Percentiles rank a stretch among this genome's conserved stretches.
Evolutionary conservation across 1,140 invertebrate genomes (phyloP).

Genomic region (Rhagoletis zephyria): DNA sequence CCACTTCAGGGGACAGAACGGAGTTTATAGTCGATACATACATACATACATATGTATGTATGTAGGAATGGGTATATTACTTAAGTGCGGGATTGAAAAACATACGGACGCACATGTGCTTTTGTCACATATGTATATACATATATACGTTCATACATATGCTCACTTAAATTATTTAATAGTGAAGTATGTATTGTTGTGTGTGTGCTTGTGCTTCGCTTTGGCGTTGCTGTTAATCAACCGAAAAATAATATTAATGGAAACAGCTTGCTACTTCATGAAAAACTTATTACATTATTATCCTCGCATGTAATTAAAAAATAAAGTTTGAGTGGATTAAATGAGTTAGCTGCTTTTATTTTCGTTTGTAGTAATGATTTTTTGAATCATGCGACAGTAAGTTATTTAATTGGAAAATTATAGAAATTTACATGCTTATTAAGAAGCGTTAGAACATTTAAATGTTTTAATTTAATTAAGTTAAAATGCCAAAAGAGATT

Average conservation of each 20-base stretch:
- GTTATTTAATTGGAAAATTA: no score
- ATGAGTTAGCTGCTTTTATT: not conserved
- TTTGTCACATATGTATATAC: not conserved
- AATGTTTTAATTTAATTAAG: no score
- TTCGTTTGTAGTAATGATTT: no score
- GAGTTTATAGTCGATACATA: not conserved
- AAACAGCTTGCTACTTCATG: slow-evolving; percentile 5
- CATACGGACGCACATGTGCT: not conserved
- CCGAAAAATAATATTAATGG: slow-evolving; percentile 40
- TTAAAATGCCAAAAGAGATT: no score
- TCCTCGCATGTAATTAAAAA: slow-evolving; percentile 32
- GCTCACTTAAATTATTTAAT: not conserved
- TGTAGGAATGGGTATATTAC: not conserved
- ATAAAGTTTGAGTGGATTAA: not conserved
- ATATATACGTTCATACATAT: not conserved
- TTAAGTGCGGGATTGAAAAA: no score
- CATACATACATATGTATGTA: not conserved
- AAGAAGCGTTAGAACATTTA: no score
- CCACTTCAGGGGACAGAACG: not conserved
- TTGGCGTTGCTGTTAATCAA: slow-evolving; percentile 35
- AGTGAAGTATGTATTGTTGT: not conserved
- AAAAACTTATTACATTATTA: slow-evolving; percentile 33
- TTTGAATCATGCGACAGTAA: no score
- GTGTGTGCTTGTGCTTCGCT: not conserved
- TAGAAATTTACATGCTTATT: no score